Evolutionary conservation across 2,888 invertebrate species (phyloP).

Genomic region (Thereva unica): DNA sequence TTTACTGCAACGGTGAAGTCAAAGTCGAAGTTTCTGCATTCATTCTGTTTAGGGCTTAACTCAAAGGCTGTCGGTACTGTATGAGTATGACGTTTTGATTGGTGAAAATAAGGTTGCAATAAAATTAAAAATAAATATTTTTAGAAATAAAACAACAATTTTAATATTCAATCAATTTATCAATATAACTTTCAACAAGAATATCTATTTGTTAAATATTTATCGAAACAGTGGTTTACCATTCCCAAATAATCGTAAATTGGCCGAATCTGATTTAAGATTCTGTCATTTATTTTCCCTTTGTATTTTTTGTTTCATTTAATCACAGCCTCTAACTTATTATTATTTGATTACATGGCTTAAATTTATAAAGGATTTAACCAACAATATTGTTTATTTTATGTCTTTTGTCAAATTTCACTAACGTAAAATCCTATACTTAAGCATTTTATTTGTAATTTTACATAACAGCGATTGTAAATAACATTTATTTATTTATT

Average conservation of each 20-base stretch:
- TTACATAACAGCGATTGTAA: too few species aligned
- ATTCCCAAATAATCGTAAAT: slow-evolving; percentile 27
- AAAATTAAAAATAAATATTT: too few species aligned
- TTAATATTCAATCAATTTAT: slow-evolving; percentile 27
- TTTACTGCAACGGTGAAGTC: too few species aligned
- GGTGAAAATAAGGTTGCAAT: too few species aligned
- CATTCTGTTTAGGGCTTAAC: too few species aligned
- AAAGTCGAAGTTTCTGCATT: too few species aligned
- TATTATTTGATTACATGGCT: slow-evolving; percentile 12
- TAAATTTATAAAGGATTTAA: slow-evolving; percentile 12
- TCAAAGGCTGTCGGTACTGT: too few species aligned
- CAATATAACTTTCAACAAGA: slow-evolving; percentile 32
- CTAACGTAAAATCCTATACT: too few species aligned
- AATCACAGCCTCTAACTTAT: slow-evolving; percentile 35
- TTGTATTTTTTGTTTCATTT: slow-evolving; percentile 29
- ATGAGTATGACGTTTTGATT: too few species aligned
- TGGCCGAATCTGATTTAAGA: slow-evolving; percentile 20
- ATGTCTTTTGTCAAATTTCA: too few species aligned
- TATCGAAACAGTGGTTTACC: slow-evolving; percentile 28
- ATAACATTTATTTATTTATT: too few species aligned
- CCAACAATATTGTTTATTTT: not conserved
- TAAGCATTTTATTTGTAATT: too few species aligned
- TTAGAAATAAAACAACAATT: not conserved
- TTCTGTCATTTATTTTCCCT: slow-evolving; percentile 19
- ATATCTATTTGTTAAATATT: slow-evolving; percentile 28